phyloP scores from a whole-genome alignment of 2,113 vertebrate species.

The Opisthocomus hoazin region DNA sequence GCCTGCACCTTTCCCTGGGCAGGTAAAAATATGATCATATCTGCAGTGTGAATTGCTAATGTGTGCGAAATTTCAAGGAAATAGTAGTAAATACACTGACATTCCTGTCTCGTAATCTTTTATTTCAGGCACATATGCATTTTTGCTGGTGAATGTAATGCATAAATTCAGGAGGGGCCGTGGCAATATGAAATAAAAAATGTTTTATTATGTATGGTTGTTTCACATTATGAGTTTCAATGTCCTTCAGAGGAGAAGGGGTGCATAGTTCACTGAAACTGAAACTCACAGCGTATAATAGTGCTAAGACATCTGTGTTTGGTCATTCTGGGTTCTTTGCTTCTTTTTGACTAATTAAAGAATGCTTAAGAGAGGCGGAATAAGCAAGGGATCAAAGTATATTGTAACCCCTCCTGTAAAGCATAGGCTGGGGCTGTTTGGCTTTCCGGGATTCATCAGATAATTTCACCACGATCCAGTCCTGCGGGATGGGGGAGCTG shows the following conservation, averaged over 20 bases:
- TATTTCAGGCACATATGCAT: background rate
- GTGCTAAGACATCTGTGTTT: background rate
- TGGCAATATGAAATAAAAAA: slow-evolving; percentile 29
- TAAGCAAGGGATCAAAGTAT: background rate
- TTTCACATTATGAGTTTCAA: background rate
- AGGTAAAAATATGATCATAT: background rate
- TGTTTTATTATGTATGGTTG: background rate
- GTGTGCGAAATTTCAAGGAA: background rate
- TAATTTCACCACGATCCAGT: fast-evolving
- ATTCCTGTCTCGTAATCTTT: background rate
- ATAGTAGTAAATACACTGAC: background rate
- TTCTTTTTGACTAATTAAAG: background rate
- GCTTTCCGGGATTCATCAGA: background rate
- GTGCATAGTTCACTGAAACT: background rate
- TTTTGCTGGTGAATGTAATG: background rate
- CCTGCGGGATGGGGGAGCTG: background rate
- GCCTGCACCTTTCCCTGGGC: background rate
- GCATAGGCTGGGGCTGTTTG: background rate
- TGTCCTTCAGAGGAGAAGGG: slow-evolving; percentile 24
- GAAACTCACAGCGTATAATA: background rate
- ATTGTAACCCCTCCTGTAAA: background rate
- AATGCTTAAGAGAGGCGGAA: background rate
- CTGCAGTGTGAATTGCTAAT: background rate
- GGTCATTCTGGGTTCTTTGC: background rate
- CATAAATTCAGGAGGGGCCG: slow-evolving; percentile 7